Conservation (phyloP, 2,888 invertebrate genomes). For the Drosophila siamana region DNA sequence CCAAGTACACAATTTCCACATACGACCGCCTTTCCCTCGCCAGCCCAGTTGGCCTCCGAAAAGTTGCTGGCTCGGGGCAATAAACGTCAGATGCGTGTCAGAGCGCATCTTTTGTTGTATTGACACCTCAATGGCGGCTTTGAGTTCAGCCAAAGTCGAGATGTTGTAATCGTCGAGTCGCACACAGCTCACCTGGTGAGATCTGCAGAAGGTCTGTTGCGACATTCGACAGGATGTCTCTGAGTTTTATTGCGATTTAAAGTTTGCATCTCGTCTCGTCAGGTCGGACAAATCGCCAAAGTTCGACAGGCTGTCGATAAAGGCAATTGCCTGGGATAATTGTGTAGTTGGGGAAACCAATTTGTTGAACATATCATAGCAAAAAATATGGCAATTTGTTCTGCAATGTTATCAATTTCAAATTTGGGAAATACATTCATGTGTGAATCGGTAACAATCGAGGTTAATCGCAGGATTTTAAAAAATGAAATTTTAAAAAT, state of each 20-base stretch:
- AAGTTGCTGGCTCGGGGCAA: conserved; percentile 66
- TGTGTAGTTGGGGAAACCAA: neutral
- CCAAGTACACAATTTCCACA: conserved; percentile 36
- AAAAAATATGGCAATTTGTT: neutral
- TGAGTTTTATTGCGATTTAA: conserved; percentile 49
- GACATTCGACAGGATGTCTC: conserved; percentile 65
- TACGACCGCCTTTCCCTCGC: conserved; percentile 27
- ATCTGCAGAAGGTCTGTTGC: conserved; percentile 10
- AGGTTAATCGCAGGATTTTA: too few relatives aligned
- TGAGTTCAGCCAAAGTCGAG: too few relatives aligned
- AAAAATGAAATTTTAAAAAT: too few relatives aligned
- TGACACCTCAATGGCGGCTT: conserved; percentile 70
- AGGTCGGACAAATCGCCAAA: conserved; percentile 55
- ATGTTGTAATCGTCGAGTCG: neutral
- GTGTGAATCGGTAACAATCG: too few relatives aligned
- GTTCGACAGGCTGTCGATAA: conserved; percentile 27
- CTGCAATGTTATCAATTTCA: neutral
- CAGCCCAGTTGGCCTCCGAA: conserved; percentile 34
- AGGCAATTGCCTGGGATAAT: neutral
- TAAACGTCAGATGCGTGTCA: conserved; percentile 75
- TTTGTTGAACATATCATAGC: neutral
- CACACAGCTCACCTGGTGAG: conserved; percentile 7
- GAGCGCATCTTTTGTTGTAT: conserved; percentile 71
- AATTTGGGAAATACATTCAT: too few relatives aligned
- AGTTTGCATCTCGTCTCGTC: conserved; percentile 15